phyloP scores from a whole-genome alignment of 2,113 vertebrate species.

The Sinocyclocheilus grahami region DNA sequence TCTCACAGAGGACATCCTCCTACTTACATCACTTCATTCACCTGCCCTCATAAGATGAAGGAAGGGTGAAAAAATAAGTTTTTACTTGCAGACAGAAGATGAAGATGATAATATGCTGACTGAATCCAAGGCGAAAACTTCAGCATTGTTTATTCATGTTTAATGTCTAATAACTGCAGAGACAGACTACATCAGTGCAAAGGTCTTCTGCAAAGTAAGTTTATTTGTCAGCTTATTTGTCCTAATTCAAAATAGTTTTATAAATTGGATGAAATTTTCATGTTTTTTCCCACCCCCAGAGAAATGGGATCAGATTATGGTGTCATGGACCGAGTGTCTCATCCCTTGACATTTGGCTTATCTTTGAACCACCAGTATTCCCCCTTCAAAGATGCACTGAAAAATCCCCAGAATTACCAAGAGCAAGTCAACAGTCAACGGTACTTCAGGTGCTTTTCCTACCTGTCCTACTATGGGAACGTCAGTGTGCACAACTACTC shows the following conservation, averaged over 20 bases:
- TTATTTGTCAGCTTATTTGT: not conserved
- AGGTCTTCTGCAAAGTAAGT: not conserved
- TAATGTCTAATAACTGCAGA: not conserved
- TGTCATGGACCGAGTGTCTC: conserved; percentile 67
- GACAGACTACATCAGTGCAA: not conserved
- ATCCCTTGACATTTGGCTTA: conserved; percentile 63
- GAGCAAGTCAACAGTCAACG: conserved; percentile 63
- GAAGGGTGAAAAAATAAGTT: not conserved
- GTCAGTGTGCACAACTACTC: conserved; percentile 77
- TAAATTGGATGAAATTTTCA: not conserved
- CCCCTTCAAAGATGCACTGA: conserved; percentile 55
- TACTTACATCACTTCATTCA: not conserved
- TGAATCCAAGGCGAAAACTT: not conserved
- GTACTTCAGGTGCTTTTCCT: conserved; percentile 69
- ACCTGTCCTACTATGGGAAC: conserved; percentile 74
- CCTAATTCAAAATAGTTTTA: not conserved
- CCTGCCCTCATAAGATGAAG: conserved; percentile 1
- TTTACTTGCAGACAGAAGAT: not conserved
- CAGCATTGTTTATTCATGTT: not conserved
- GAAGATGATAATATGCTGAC: conserved; percentile 2
- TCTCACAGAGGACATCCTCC: not conserved
- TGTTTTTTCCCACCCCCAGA: conserved; percentile 6
- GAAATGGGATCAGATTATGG: conserved; percentile 53
- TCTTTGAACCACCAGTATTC: conserved; percentile 57
- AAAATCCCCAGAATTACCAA: conserved; percentile 68